phyloP scores from a whole-genome alignment of 2,113 vertebrate species.

The Pollachius pollachius region DNA sequence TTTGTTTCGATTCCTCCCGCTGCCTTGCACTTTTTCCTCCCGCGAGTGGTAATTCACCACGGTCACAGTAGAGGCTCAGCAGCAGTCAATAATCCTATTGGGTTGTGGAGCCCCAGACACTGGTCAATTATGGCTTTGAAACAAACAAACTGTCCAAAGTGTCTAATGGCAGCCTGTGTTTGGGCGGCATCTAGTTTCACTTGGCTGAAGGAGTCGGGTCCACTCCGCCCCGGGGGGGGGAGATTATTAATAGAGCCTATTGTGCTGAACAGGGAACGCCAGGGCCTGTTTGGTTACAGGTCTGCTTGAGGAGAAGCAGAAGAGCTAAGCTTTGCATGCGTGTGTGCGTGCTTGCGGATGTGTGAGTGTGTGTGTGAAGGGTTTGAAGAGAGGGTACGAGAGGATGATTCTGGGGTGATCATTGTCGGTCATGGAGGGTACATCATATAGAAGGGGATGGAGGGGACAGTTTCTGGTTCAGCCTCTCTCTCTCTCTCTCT shows the following conservation, averaged over 20 bases:
- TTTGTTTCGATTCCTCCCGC: conserved; percentile 32
- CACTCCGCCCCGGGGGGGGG: conserved; percentile 24
- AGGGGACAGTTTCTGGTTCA: conserved; percentile 58
- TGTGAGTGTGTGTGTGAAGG: too few species aligned
- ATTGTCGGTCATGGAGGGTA: too few species aligned
- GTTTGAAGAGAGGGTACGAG: too few species aligned
- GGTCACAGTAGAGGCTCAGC: conserved; percentile 39
- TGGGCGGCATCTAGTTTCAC: conserved; percentile 48
- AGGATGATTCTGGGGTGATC: too few species aligned
- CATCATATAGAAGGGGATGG: not conserved
- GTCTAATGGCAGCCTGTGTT: conserved; percentile 10
- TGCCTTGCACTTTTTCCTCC: conserved; percentile 35
- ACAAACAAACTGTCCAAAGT: conserved; percentile 19
- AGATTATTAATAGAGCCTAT: conserved; percentile 62
- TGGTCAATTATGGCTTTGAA: conserved; percentile 54
- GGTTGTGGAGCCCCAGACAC: conserved; percentile 44
- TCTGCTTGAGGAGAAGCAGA: too few species aligned
- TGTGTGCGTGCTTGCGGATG: not conserved
- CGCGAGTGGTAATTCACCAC: conserved; percentile 42
- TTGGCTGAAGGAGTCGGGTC: conserved; percentile 1
- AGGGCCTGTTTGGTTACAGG: too few species aligned
- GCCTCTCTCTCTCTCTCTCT: not conserved
- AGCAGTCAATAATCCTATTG: conserved; percentile 50
- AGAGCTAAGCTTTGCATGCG: too few species aligned
- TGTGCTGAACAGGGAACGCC: conserved; percentile 61